These are phyloP conservation scores for Chroicocephalus ridibundus DNA, from an alignment of 2,113 vertebrate species.

Conservation along the genomic window DNA sequence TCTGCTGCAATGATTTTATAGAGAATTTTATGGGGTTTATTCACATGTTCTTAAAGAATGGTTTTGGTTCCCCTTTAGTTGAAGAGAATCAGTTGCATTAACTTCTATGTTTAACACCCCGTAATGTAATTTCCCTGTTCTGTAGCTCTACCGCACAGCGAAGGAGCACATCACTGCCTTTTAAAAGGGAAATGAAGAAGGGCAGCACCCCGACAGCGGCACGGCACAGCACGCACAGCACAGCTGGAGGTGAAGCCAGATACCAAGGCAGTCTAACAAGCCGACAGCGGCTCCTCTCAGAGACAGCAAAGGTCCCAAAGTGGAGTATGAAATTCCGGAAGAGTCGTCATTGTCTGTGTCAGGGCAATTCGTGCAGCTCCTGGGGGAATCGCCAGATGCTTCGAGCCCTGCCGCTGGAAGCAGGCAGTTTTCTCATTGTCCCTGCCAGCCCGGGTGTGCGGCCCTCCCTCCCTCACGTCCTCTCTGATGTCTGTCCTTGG, in stretches of 20 bases:
- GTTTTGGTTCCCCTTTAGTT: not conserved
- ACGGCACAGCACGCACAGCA: not conserved
- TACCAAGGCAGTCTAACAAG: not conserved
- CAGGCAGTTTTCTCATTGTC: not conserved
- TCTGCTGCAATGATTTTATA: not conserved
- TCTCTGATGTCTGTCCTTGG: not conserved
- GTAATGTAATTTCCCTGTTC: not conserved
- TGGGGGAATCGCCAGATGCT: not conserved
- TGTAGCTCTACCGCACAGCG: not conserved
- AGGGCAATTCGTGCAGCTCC: not conserved
- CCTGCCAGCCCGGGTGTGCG: not conserved
- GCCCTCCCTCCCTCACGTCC: not conserved
- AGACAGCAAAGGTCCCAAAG: not conserved
- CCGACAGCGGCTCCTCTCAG: not conserved
- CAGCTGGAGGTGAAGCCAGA: not conserved
- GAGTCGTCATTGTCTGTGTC: accelerated
- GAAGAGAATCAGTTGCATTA: not conserved
- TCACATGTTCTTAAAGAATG: not conserved
- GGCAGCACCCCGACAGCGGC: accelerated
- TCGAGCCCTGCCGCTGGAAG: not conserved
- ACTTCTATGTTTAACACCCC: not conserved
- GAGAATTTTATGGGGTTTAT: not conserved
- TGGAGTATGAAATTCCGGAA: not conserved
- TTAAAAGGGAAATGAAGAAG: not conserved
- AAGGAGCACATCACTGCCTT: not conserved